phyloP scores from a whole-genome alignment of 2,888 invertebrate species.

The Drosophila greeni region DNA sequence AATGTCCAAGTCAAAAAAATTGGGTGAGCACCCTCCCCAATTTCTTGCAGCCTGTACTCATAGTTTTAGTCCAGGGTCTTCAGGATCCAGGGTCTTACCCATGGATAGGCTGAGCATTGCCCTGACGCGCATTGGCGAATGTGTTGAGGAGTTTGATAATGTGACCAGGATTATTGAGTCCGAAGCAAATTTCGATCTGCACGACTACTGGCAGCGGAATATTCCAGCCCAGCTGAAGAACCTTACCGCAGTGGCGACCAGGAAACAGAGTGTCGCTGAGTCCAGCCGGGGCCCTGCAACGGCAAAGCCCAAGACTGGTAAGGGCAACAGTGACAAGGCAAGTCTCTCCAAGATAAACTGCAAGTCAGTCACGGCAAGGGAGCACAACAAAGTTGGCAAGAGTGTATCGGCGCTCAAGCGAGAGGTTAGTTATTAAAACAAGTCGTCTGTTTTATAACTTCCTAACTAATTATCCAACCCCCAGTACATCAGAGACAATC shows the following conservation, averaged over 20 bases:
- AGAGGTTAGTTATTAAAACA: slow-evolving; percentile 44
- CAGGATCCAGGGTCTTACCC: too few species aligned
- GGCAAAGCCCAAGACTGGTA: slow-evolving; percentile 23
- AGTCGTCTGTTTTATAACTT: not conserved
- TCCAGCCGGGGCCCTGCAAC: slow-evolving; percentile 1
- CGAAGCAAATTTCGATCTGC: slow-evolving; percentile 50
- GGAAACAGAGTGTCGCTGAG: slow-evolving; percentile 19
- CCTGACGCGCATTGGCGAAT: slow-evolving; percentile 34
- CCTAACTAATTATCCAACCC: not conserved
- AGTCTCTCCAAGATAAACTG: slow-evolving; percentile 41
- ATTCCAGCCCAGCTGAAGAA: slow-evolving; percentile 50
- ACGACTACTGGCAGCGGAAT: slow-evolving; percentile 48
- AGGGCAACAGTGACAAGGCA: slow-evolving; percentile 31
- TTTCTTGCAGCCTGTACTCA: not conserved
- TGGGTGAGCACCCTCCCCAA: slow-evolving; percentile 22
- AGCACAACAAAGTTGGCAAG: slow-evolving; percentile 62
- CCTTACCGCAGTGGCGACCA: not conserved
- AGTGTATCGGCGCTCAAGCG: slow-evolving; percentile 47
- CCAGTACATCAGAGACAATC: slow-evolving; percentile 68
- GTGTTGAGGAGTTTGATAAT: slow-evolving; percentile 40
- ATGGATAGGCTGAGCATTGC: slow-evolving; percentile 38
- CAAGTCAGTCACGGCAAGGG: slow-evolving; percentile 40
- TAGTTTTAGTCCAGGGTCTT: not conserved
- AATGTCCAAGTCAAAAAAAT: not conserved
- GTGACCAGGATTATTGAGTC: slow-evolving; percentile 40